Base-by-base conservation (phyloP, 2,888 invertebrate species). In the Brachyopa scutellaris region DNA sequence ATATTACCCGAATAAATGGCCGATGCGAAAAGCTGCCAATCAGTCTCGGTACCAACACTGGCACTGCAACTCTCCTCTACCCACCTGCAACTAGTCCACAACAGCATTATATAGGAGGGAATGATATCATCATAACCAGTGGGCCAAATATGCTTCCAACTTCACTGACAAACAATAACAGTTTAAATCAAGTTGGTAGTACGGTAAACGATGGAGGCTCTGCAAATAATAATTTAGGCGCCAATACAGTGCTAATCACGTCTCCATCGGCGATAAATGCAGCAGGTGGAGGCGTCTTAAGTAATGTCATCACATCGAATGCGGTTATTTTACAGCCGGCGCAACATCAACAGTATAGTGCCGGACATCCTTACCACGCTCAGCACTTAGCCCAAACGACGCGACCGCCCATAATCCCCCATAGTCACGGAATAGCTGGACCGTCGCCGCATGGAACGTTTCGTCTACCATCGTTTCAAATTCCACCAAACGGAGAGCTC, bases 401-500 rank as follows among this genome's bases (percentile, higher is more conserved):
- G 85, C 86, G 86, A 84, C 87, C 85, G 59, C 88, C 87, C 36
- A 84, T 89, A 57, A 85, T 90, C 67, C 73, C 88, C 19, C 89
- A 89, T 70, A 88, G 87, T 84, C 87, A 88, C 9, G 85, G 85
- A 31, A 86, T 87, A 57, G 86, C 87, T 31, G 88, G 88, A 31
- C 84, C 85, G 26, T 88, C 87, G 38, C 86, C 86, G 47, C 76
- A 74, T 40, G 87, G 80, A 79, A 87, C 74, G 29, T 89, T 87
- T 85, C 88, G 89, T 49, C 82, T 88, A 86, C 90, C 88, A 57
- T 90, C 87, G 86, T 91, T 89, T 88, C 90, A 88, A 86, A 88
- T 89, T 85, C 91, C 92, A 83, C 92, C 92, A 79, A 92, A 92
- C 84, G 92, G 92, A 74, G 92, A 92, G 73, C 88, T 92, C 79